phyloP scores from a whole-genome alignment of 2,888 invertebrate species.

The Dasysyrphus tricinctus region DNA sequence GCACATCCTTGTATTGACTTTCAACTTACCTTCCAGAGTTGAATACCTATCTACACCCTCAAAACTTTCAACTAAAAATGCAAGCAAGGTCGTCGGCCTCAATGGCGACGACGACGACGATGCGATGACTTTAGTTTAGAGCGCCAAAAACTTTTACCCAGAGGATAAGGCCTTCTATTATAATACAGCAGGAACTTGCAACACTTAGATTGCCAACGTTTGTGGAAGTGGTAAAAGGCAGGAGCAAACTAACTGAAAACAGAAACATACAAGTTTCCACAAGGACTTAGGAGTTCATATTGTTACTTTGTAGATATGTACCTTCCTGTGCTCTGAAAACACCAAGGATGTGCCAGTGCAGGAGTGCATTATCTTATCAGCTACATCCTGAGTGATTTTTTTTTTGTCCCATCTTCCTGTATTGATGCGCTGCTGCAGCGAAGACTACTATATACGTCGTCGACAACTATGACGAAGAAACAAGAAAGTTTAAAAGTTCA shows the following conservation, averaged over 20 bases:
- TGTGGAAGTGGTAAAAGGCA: conserved; percentile 20
- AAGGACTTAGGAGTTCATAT: conserved; percentile 63
- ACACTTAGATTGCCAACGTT: conserved; percentile 42
- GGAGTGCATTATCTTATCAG: conserved; percentile 75
- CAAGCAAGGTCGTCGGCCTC: conserved; percentile 71
- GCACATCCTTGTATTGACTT: conserved; percentile 74
- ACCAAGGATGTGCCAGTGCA: conserved; percentile 68
- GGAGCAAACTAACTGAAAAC: conserved; percentile 56
- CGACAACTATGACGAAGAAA: conserved; percentile 43
- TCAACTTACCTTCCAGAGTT: conserved; percentile 41
- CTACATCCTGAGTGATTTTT: conserved; percentile 71
- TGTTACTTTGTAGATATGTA: conserved; percentile 65
- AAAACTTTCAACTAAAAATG: conserved; percentile 24
- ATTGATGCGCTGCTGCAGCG: conserved; percentile 58
- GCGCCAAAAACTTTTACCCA: conserved; percentile 69
- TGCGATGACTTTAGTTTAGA: conserved; percentile 46
- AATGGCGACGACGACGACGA: conserved; percentile 52
- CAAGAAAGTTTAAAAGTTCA: conserved; percentile 72
- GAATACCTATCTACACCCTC: conserved; percentile 28
- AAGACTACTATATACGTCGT: background rate
- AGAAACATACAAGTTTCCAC: conserved; percentile 61
- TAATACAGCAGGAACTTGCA: conserved; percentile 49
- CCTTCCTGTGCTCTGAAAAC: conserved; percentile 53
- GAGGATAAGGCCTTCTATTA: conserved; percentile 68
- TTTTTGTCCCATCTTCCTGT: conserved; percentile 54